Evolutionary conservation across 1,140 invertebrate genomes (phyloP).

Genomic region (Asobara japonica): DNA sequence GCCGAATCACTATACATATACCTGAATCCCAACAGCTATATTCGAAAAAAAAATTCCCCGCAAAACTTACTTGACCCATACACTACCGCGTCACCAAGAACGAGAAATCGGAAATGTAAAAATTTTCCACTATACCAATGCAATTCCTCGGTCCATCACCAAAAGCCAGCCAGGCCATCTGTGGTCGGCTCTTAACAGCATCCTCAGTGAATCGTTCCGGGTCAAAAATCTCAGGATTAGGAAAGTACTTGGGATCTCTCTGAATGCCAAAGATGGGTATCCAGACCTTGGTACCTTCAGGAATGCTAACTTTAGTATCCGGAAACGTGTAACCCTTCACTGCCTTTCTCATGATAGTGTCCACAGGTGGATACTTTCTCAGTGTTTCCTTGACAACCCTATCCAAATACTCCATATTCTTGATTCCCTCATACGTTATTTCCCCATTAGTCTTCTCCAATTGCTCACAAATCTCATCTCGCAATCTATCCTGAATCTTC

Average conservation of each 20-base stretch:
- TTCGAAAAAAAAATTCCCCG: too few species aligned
- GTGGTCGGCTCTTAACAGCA: constrained; percentile 46
- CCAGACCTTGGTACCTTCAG: constrained; percentile 39
- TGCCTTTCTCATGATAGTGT: constrained; percentile 46
- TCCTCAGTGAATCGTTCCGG: constrained; percentile 59
- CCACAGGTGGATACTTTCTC: constrained; percentile 59
- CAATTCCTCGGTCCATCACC: constrained; percentile 78
- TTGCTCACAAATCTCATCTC: constrained; percentile 23
- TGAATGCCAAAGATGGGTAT: constrained; percentile 56
- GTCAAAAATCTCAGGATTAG: constrained; percentile 55
- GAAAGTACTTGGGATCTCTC: constrained; percentile 51
- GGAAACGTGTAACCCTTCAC: constrained; percentile 48
- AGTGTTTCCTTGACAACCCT: constrained; percentile 59
- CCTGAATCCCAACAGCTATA: too few species aligned
- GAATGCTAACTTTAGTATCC: constrained; percentile 42
- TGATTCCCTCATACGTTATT: constrained; percentile 58
- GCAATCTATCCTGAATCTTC: constrained; percentile 48
- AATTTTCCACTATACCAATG: too few species aligned
- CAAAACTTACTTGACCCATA: too few species aligned
- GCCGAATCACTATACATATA: too few species aligned
- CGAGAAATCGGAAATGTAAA: too few species aligned
- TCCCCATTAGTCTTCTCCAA: too few species aligned
- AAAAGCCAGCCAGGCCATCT: constrained; percentile 69
- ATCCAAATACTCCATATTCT: constrained; percentile 62
- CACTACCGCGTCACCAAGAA: too few species aligned